These are phyloP conservation scores for Apocrypta bakeri DNA, from an alignment of 1,140 invertebrate genomes.

Conservation along the genomic window DNA sequence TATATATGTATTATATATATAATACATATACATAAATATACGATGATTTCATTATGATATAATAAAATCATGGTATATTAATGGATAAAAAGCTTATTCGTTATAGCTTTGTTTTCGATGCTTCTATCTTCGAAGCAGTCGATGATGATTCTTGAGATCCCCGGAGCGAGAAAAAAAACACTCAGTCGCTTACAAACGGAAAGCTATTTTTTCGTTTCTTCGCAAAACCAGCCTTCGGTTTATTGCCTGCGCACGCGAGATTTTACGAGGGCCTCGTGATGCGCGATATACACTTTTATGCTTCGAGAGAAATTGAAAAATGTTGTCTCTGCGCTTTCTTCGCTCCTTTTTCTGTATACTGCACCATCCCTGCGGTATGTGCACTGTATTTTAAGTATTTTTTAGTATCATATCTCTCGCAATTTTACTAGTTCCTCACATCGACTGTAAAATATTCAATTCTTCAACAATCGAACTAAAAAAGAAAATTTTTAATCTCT, in stretches of 20 bases:
- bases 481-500: no score
- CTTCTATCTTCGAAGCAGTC: no score
- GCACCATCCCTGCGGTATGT: slow-evolving; percentile 6
- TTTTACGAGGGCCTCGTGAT: slow-evolving; percentile 34
- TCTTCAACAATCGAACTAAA: no score
- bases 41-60: no score
- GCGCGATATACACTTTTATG: slow-evolving; percentile 36
- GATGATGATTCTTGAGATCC: no score
- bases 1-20: no score
- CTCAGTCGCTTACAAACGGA: neutral
- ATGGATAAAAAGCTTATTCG: no score
- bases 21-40: no score
- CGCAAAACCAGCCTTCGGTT: slow-evolving; percentile 16
- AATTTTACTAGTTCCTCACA: neutral
- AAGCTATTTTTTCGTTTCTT: neutral
- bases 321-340: slow-evolving; percentile 32
- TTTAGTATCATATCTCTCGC: neutral
- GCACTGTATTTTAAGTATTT: slow-evolving; percentile 26
- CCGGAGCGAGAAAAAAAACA: neutral
- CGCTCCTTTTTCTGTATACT: neutral
- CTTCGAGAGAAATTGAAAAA: slow-evolving; percentile 46
- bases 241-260: slow-evolving; percentile 27
- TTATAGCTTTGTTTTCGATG: no score
- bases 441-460: no score
- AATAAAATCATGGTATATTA: no score